Base-by-base conservation (phyloP, 2,888 invertebrate species). In the Micropterix aruncella region DNA sequence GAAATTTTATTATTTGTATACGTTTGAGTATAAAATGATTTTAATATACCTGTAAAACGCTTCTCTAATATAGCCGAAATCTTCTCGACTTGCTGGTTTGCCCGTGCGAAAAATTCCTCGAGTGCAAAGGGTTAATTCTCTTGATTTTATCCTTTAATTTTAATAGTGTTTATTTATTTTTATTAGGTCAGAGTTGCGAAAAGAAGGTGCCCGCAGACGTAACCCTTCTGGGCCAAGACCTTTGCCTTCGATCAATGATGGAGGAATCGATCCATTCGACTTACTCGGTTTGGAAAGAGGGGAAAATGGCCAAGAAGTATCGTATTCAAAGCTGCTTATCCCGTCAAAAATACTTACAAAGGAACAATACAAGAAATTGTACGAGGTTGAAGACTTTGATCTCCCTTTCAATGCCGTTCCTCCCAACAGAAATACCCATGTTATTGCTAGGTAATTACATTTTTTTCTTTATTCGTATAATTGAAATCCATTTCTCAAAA, bases 251-350 rank as follows among this genome's bases (percentile, higher is more conserved):
- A 84, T 84, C 44, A 86, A 80, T 61, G 94, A 94, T 63, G 77
- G 75, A 37, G 76, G 80, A 18, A 66, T 83, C 48, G 91, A 92
- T 72, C 86, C 91, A 19, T 88, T 91, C 62, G 84, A 88, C 60
- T 76, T 89, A 37, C 66, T 93, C 47, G 90, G 92, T 27, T 74
- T 91, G 47, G 86, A 90, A 57, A 74, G 76, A 58, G 80, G 79
- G 49, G 80, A 83, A 61, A 86, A 88, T 62, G 91, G 90, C 44
- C 90, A 90, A 83, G 91, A 92, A 63, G 79, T 90, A 54, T 93
- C 93, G 15, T 94, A 92, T 65, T 86, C 87, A 36, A 83, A 86
- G 59, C 66, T 92, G 47, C 66, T 93, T 50, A 79, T 85, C 44
- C 87, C 91, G 42, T 84, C 90, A 16, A 74, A 63, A 52, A 55